Conservation (phyloP, 30 jellyfish, hydroid and myxozoan species). For the Cassiopea andromeda region DNA sequence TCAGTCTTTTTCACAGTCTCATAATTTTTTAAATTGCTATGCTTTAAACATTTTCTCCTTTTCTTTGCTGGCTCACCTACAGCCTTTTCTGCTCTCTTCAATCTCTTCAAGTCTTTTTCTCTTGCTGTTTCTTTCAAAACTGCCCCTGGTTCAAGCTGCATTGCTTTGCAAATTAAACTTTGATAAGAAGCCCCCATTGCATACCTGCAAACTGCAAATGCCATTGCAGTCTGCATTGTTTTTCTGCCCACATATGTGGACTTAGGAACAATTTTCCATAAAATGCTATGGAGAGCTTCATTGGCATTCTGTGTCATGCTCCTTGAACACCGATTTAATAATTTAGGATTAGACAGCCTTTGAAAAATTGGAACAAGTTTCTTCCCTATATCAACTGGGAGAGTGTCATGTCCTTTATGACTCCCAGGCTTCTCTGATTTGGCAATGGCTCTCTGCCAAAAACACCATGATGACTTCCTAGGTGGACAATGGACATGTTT, state of each 20-base stretch:
- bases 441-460: not conserved
- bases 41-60: not conserved
- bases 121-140: too few relatives aligned
- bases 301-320: too few relatives aligned
- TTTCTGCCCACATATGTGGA: not conserved
- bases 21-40: too few relatives aligned
- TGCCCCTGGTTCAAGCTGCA: too few relatives aligned
- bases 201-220: not conserved
- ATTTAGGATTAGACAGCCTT: not conserved
- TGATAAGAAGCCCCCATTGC: not conserved
- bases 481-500: constrained; percentile 4
- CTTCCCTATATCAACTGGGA: too few relatives aligned
- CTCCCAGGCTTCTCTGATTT: not conserved
- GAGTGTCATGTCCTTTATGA: not conserved
- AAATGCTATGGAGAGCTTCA: too few relatives aligned
- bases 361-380: constrained; percentile 3
- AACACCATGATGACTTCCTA: too few relatives aligned
- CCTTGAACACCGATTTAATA: too few relatives aligned
- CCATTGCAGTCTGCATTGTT: not conserved
- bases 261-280: not conserved
- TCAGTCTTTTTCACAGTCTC: too few relatives aligned
- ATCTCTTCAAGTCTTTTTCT: too few relatives aligned
- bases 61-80: not conserved
- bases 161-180: too few relatives aligned
- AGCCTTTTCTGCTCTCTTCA: too few relatives aligned